Evolutionary conservation across 2,888 invertebrate genomes (phyloP).

Genomic region (Entomobrya multifasciata): DNA sequence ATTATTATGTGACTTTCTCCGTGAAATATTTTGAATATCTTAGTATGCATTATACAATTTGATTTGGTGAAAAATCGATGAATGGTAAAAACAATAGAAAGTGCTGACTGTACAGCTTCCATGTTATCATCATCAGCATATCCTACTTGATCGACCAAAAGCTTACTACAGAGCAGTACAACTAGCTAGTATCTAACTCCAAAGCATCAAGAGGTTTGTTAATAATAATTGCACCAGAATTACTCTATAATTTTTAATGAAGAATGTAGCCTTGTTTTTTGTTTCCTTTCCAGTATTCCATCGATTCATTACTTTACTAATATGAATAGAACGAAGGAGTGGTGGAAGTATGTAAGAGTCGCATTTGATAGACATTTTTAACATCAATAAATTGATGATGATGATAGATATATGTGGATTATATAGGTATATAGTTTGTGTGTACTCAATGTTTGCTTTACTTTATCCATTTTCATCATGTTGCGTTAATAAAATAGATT

Average conservation of each 20-base stretch:
- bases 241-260: too few relatives aligned
- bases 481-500: neutral
- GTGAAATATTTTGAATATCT: neutral
- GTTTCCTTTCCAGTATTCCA: too few relatives aligned
- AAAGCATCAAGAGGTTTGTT: conserved; percentile 42
- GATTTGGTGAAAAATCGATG: conserved; percentile 56
- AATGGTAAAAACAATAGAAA: conserved; percentile 72
- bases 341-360: conserved; percentile 48
- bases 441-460: neutral
- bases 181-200: neutral
- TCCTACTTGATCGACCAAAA: conserved; percentile 64
- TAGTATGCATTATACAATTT: conserved; percentile 37
- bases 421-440: too few relatives aligned
- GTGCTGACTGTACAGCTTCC: conserved; percentile 61
- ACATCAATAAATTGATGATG: neutral
- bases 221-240: conserved; percentile 65
- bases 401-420: neutral
- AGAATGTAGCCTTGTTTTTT: too few relatives aligned
- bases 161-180: neutral
- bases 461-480: conserved; percentile 20
- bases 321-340: neutral
- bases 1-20: neutral
- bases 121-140: conserved; percentile 33
- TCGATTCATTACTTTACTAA: conserved; percentile 45
- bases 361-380: conserved; percentile 31